Evolutionary conservation across 1,140 invertebrate species (phyloP), one percentile per base, ranked within the genome.

Genomic region (Penaeus chinensis): DNA sequence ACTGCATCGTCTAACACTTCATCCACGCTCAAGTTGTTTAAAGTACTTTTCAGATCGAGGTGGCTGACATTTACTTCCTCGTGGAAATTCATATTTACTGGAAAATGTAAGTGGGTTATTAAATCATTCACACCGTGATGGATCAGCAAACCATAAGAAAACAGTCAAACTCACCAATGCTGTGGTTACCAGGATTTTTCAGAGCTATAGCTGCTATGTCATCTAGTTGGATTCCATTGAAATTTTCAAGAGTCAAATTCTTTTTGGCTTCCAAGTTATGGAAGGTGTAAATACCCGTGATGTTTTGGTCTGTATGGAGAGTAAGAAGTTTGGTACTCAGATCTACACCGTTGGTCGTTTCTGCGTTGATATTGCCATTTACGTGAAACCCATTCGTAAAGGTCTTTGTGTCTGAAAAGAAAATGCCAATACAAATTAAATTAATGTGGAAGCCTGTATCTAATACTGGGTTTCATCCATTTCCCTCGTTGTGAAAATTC

Each of bases 251-350:
- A 11, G 79, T 69, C 8, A 86, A 47, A 32, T 27, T 60, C 13
- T 47, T 47, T 22, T 61, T 65, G n/a, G 54, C 77, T 32, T 86
- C 84, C 22, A 86, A 63, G 63, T 80, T 27, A 27, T 60, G 7
- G 13, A 86, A 86, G 42, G n/a, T 80, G 63, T 86, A 86, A 19
- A 22, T 22, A 11, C 77, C 77, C 11, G 76, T 86, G 42, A 86
- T 80, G 61, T n/a, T 60, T 78, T 86, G 84, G 63, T 54, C 61
- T 54, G 84, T 86, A 47, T 86, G 76, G 54, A 77, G 77, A 7
- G 84, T 86, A 2, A 86, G 76, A 54, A 86, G 76, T 19, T 27
- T 37, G 0, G 19, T 80, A 3, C 77, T 32, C 62, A 86, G 74
- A 65, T 86, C 84, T 5, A 86, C 80, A 16, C 63, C 77, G 24